Conservation (phyloP, 2,888 invertebrate species). For the Meganola albula region DNA sequence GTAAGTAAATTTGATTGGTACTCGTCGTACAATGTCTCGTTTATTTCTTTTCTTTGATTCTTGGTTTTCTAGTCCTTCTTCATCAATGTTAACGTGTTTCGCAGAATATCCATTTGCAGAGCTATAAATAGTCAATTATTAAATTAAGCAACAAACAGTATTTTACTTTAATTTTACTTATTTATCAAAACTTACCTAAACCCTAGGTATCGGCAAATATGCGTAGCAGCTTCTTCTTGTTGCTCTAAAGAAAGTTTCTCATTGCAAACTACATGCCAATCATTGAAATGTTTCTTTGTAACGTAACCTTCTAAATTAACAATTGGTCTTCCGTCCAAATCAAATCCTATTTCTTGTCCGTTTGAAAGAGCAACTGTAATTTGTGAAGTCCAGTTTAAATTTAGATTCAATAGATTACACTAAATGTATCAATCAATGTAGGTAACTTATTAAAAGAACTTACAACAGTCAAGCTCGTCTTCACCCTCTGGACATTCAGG, state of each 20-base stretch:
- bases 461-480: slow-evolving; percentile 89
- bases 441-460: too few species aligned
- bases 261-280: slow-evolving; percentile 83
- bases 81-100: slow-evolving; percentile 58
- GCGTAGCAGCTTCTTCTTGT: slow-evolving; percentile 68
- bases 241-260: slow-evolving; percentile 57
- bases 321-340: slow-evolving; percentile 79
- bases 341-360: slow-evolving; percentile 77
- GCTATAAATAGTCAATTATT: slow-evolving; percentile 34
- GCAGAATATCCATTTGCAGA: slow-evolving; percentile 55
- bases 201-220: slow-evolving; percentile 82
- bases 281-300: slow-evolving; percentile 76
- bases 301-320: slow-evolving; percentile 80
- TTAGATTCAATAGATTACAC: too few species aligned
- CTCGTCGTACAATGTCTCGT: slow-evolving; percentile 34
- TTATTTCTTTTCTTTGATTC: slow-evolving; percentile 34
- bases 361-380: slow-evolving; percentile 82
- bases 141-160: background rate
- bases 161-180: background rate
- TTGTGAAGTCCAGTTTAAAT: too few species aligned
- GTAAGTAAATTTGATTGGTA: slow-evolving; percentile 52
- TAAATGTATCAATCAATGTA: too few species aligned
- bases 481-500: slow-evolving; percentile 82
- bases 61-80: slow-evolving; percentile 33
- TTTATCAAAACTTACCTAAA: slow-evolving; percentile 72